phyloP scores from a whole-genome alignment of 1,140 invertebrate species.

The Campoletis sonorensis region DNA sequence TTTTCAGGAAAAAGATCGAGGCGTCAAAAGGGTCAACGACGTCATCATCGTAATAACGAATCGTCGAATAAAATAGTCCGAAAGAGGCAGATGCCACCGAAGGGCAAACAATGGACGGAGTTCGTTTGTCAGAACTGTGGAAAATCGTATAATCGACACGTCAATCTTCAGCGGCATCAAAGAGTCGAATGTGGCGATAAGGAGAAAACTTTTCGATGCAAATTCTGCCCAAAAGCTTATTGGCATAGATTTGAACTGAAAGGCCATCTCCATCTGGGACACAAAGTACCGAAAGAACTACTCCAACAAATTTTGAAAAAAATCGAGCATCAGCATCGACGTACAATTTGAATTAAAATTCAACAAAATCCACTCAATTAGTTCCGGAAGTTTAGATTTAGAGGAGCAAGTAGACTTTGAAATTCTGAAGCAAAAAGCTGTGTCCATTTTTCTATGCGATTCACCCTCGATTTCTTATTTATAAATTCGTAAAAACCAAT shows the following conservation, averaged over 20 bases:
- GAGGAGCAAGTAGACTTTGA: too few species aligned
- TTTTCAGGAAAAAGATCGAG: constrained; percentile 1
- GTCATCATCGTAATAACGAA: not conserved
- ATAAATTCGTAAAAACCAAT: not conserved
- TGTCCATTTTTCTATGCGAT: too few species aligned
- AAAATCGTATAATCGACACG: constrained; percentile 75
- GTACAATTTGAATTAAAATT: not conserved
- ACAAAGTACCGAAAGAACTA: constrained; percentile 13
- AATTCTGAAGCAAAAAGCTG: too few species aligned
- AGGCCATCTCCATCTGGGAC: constrained; percentile 66
- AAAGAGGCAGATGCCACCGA: constrained; percentile 11
- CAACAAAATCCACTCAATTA: too few species aligned
- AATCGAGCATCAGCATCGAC: not conserved
- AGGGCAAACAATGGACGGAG: constrained; percentile 29
- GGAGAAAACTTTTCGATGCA: constrained; percentile 67
- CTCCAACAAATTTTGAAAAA: not conserved
- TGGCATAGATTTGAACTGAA: constrained; percentile 69
- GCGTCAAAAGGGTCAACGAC: not conserved
- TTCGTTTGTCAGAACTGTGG: constrained; percentile 69
- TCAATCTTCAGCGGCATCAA: constrained; percentile 76
- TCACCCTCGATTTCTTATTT: not conserved
- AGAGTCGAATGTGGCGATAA: constrained; percentile 78
- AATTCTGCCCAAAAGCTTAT: constrained; percentile 62
- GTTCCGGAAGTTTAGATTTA: too few species aligned
- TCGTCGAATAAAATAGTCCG: not conserved